Conservation (phyloP, 2,113 vertebrate genomes). For the Indri indri region DNA sequence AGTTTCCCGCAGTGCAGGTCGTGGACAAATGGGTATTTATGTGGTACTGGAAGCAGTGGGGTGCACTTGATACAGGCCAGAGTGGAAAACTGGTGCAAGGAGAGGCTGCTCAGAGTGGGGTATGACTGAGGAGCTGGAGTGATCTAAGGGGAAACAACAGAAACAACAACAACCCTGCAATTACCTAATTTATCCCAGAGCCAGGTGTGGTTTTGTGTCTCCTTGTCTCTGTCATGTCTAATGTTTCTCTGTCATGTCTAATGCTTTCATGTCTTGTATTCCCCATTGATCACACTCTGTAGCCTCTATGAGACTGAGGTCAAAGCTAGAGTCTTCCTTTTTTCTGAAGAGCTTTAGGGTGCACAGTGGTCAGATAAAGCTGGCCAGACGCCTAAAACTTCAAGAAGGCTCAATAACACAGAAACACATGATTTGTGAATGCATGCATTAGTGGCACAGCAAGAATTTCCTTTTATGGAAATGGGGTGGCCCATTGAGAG, state of each 20-base stretch:
- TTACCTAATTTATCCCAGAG: neutral
- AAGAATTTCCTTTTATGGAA: neutral
- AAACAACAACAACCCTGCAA: neutral
- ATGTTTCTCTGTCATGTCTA: neutral
- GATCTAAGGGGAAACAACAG: neutral
- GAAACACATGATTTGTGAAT: neutral
- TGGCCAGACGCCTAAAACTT: neutral
- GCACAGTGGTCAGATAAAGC: neutral
- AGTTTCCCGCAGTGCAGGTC: neutral
- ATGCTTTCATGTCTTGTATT: neutral
- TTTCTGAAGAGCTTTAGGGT: rapidly evolving
- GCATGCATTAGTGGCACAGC: neutral
- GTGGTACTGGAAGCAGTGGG: neutral
- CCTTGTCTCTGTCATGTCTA: neutral
- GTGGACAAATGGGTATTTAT: neutral
- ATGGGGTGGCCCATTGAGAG: rapidly evolving
- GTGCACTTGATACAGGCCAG: neutral
- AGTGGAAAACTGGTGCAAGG: neutral
- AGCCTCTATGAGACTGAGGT: neutral
- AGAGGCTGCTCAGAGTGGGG: neutral
- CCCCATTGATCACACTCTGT: rapidly evolving
- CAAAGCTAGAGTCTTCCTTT: neutral
- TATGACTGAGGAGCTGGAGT: neutral
- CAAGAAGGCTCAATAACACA: neutral
- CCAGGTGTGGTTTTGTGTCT: neutral